Evolutionary conservation across 2,113 vertebrate genomes (phyloP).

Genomic region (Catagonus wagneri): DNA sequence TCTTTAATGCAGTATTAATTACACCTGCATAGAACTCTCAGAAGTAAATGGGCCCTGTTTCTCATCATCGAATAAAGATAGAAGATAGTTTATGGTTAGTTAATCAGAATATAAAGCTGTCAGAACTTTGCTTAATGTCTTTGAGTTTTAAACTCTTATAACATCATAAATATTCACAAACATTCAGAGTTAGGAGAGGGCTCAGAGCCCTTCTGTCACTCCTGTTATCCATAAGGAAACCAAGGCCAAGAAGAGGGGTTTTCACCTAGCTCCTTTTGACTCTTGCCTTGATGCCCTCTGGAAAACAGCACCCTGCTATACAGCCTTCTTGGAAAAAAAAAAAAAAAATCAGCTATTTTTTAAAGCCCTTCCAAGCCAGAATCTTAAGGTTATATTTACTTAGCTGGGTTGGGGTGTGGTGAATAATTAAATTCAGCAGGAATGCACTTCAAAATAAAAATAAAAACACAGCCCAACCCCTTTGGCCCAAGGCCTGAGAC

Average conservation of each 20-base stretch:
- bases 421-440: conserved; percentile 83
- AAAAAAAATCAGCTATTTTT: conserved; percentile 62
- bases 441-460: conserved; percentile 84
- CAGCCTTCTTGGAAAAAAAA: background rate
- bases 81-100: conserved; percentile 28
- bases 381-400: conserved; percentile 82
- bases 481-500: conserved; percentile 73
- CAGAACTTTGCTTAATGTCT: conserved; percentile 6
- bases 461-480: conserved; percentile 78
- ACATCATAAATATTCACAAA: background rate
- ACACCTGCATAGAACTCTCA: background rate
- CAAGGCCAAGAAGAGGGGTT: background rate
- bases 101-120: conserved; percentile 57
- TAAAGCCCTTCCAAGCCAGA: conserved; percentile 60
- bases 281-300: background rate
- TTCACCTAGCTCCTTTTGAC: background rate
- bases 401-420: conserved; percentile 82
- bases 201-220: background rate
- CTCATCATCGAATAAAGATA: conserved; percentile 42
- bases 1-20: conserved; percentile 55
- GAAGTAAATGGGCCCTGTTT: conserved; percentile 44
- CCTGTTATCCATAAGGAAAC: background rate
- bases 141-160: conserved; percentile 31
- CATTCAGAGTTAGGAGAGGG: background rate
- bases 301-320: background rate